Percentiles rank a stretch among this genome's conserved stretches.
These are phyloP conservation scores for Tholera decimalis DNA, from an alignment of 2,888 invertebrate species.

Conservation along the genomic window DNA sequence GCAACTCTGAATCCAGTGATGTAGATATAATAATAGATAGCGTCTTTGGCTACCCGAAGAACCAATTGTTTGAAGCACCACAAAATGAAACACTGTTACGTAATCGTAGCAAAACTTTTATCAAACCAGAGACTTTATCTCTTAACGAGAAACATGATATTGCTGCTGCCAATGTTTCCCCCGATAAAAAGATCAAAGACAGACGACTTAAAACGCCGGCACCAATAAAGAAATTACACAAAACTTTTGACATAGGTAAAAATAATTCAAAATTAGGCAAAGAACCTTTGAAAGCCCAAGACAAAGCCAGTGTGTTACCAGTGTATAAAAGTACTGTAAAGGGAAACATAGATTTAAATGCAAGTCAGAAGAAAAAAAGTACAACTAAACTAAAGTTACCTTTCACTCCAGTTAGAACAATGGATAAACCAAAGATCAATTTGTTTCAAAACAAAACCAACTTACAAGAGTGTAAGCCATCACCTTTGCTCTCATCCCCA, in stretches of 20 bases:
- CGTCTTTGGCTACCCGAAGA: slow-evolving; percentile 79
- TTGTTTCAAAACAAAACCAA: slow-evolving; percentile 84
- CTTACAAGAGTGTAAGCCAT: slow-evolving; percentile 78
- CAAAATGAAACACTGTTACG: slow-evolving; percentile 76
- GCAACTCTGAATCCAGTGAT: slow-evolving; percentile 88
- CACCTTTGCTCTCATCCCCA: slow-evolving; percentile 83
- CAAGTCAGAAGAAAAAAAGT: slow-evolving; percentile 79
- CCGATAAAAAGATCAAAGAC: slow-evolving; percentile 80
- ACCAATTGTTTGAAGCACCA: slow-evolving; percentile 69
- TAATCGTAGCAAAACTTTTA: slow-evolving; percentile 84
- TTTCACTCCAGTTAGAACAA: slow-evolving; percentile 84
- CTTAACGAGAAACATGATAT: slow-evolving; percentile 72
- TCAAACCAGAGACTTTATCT: slow-evolving; percentile 74
- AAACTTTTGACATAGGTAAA: slow-evolving; percentile 81
- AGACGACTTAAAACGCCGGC: slow-evolving; percentile 80
- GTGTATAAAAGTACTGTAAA: slow-evolving; percentile 82
- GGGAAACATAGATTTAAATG: slow-evolving; percentile 76
- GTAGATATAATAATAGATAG: slow-evolving; percentile 85
- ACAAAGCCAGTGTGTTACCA: slow-evolving; percentile 83
- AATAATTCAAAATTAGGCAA: slow-evolving; percentile 73
- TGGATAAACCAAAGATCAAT: slow-evolving; percentile 87
- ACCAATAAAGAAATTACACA: slow-evolving; percentile 82
- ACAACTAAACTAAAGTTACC: slow-evolving; percentile 85
- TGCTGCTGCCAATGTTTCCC: slow-evolving; percentile 66
- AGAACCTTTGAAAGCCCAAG: slow-evolving; percentile 73